These are phyloP conservation scores for Eriosoma lanigerum DNA, from an alignment of 1,140 invertebrate species.

Conservation along the genomic window DNA sequence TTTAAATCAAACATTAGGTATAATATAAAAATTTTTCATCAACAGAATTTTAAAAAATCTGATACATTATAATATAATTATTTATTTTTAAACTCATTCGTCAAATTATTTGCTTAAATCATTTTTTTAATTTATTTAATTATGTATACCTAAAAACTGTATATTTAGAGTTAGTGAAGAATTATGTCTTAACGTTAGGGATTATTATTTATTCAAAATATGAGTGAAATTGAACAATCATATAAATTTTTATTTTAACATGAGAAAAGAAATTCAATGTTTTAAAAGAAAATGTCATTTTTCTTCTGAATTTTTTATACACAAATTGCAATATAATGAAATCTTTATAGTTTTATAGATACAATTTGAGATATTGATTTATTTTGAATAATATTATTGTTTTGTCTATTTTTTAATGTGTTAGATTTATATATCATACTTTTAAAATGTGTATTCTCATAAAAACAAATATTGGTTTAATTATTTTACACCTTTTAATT, in stretches of 20 bases:
- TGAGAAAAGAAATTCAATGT: not conserved
- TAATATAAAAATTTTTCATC: not conserved
- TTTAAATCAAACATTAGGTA: not conserved
- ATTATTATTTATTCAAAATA: slow-evolving; percentile 15
- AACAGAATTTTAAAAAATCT: not conserved
- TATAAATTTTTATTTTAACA: slow-evolving; percentile 11
- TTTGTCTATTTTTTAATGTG: slow-evolving; percentile 31
- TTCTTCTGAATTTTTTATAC: not conserved
- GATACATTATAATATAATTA: slow-evolving; percentile 10
- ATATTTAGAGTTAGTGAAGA: not conserved
- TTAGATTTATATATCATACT: slow-evolving; percentile 17
- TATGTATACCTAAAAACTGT: slow-evolving; percentile 14
- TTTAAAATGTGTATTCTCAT: slow-evolving; percentile 4
- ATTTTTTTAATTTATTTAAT: slow-evolving; percentile 29
- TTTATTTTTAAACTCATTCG: not conserved
- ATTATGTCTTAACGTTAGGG: not conserved
- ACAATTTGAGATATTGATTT: not conserved
- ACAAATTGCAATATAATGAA: slow-evolving; percentile 17
- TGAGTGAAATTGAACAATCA: slow-evolving; percentile 23
- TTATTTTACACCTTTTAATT: not conserved
- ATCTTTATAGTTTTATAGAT: not conserved
- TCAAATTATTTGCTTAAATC: slow-evolving; percentile 9
- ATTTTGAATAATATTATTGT: slow-evolving; percentile 32
- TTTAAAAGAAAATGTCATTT: not conserved
- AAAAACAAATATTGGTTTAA: not conserved